Base-by-base conservation (phyloP, 2,888 invertebrate species). In the Melolontha melolontha region DNA sequence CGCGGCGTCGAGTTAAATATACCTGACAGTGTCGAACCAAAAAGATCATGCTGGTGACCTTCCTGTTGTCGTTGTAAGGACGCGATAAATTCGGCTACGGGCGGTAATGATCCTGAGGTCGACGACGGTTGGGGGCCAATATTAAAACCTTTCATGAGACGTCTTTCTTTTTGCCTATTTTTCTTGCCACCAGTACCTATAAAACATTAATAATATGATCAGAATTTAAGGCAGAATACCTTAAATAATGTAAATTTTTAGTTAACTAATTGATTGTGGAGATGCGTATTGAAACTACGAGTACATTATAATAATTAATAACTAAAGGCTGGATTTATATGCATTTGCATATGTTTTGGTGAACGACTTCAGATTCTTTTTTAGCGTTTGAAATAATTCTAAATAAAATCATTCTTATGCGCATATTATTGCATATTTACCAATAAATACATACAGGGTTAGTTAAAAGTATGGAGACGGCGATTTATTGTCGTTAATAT, bases 91-190 rank as follows among this genome's bases (percentile, higher is more conserved):
- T 93, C 93, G 70, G 92, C 92, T 29, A 93, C 92, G 0, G 93
- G 92, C 63, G 92, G 90, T 73, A 93, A 83, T 71, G 86, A 83
- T 17, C 86, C 86, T 69, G 88, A 85, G 68, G 85, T 83, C 57
- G 87, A 85, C 12, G 88, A 88, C 0, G 90, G 89, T 39, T 90
- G 89, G 39, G 93, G 91, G 12, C 91, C 92, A 74, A 95, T 95
- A 85, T 96, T 95, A 87, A 96, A 96, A 12, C 94, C 96, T 83
- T 96, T 96, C 95, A 96, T 95, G 66, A 96, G 86, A 1, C 96
- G 89, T 0, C 96, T 89, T 82, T 96, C 96, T 83, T 96, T 95
- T 82, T 95, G 95, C 0, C 96, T 90, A 81, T 96, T 95, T 85
- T 96, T 96, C 84, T 96, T 96, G 66, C 96, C 96, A 73, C 95